These are phyloP conservation scores for Anguilla marmorata DNA, from an alignment of 2,797 vertebrate genomes.

Conservation along the genomic window DNA sequence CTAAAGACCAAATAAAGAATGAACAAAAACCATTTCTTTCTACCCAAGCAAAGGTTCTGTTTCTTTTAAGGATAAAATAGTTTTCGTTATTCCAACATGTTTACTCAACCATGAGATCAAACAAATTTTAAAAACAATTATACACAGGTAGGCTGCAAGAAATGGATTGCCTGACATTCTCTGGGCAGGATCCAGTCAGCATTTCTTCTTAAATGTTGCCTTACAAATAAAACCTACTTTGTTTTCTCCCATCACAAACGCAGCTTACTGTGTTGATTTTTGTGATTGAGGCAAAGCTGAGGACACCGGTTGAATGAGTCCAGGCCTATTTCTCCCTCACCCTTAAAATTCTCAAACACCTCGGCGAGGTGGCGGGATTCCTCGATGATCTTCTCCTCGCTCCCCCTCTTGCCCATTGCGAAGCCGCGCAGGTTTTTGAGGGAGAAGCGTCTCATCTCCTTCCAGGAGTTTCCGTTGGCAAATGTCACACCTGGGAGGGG, in stretches of 20 bases:
- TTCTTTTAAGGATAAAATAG: too few species aligned
- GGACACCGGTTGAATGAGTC: neutral
- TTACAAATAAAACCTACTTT: too few species aligned
- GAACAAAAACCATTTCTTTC: neutral
- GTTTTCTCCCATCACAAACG: too few species aligned
- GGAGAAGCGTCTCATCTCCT: slow-evolving; percentile 70
- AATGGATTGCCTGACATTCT: too few species aligned
- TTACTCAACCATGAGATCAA: too few species aligned
- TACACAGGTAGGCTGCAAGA: too few species aligned
- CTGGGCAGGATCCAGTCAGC: too few species aligned
- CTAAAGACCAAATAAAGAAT: slow-evolving; percentile 20
- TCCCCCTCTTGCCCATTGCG: slow-evolving; percentile 69
- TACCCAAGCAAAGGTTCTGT: neutral
- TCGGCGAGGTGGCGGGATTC: slow-evolving; percentile 63
- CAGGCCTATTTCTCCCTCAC: slow-evolving; percentile 47
- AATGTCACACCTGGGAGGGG: slow-evolving; percentile 65
- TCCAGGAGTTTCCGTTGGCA: slow-evolving; percentile 70
- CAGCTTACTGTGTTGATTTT: too few species aligned
- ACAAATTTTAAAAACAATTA: too few species aligned
- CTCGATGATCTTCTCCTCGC: slow-evolving; percentile 67
- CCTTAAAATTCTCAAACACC: slow-evolving; percentile 58
- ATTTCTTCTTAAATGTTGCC: too few species aligned
- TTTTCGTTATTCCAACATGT: too few species aligned
- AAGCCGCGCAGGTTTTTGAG: slow-evolving; percentile 65
- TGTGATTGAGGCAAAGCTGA: too few species aligned